Conservation (phyloP, 2,888 invertebrate genomes). For the Vesta saturnalis region DNA sequence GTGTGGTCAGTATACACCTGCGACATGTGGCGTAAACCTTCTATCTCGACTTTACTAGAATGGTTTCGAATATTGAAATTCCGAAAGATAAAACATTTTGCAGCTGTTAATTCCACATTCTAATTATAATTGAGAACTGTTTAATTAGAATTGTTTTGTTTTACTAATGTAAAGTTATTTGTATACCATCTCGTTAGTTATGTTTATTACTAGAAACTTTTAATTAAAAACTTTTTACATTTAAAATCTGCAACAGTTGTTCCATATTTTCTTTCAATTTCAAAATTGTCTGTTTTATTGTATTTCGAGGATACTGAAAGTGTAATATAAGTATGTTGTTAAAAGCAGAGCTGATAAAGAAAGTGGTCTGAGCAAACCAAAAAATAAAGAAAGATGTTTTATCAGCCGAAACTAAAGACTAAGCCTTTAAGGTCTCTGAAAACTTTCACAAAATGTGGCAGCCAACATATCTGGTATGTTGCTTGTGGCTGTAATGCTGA, state of each 20-base stretch:
- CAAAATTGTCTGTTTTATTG: neutral
- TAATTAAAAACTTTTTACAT: slow-evolving; percentile 5
- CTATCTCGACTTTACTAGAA: slow-evolving; percentile 6
- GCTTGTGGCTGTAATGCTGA: slow-evolving; percentile 52
- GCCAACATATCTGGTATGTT: slow-evolving; percentile 53
- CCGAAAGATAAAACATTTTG: slow-evolving; percentile 19
- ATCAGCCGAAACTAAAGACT: slow-evolving; percentile 37
- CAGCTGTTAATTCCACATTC: slow-evolving; percentile 20
- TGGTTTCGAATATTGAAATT: slow-evolving; percentile 17
- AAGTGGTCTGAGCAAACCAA: neutral
- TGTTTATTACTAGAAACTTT: neutral
- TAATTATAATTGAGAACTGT: slow-evolving; percentile 19
- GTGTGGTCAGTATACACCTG: slow-evolving; percentile 27
- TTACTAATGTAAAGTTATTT: slow-evolving; percentile 12
- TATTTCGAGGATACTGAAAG: neutral
- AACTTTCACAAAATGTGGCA: slow-evolving; percentile 47
- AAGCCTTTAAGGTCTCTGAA: slow-evolving; percentile 48
- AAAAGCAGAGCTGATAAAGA: neutral
- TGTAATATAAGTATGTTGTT: no score
- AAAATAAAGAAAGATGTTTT: slow-evolving; percentile 21
- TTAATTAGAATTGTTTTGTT: slow-evolving; percentile 20
- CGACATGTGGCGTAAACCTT: slow-evolving; percentile 20
- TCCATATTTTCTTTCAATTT: neutral
- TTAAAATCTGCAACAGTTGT: neutral
- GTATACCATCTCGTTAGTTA: slow-evolving; percentile 17